A percentile compares a stretch with the other conserved stretches of the same genome.
phyloP scores from a whole-genome alignment of 2,113 vertebrate genomes.

The Myotis davidii region DNA sequence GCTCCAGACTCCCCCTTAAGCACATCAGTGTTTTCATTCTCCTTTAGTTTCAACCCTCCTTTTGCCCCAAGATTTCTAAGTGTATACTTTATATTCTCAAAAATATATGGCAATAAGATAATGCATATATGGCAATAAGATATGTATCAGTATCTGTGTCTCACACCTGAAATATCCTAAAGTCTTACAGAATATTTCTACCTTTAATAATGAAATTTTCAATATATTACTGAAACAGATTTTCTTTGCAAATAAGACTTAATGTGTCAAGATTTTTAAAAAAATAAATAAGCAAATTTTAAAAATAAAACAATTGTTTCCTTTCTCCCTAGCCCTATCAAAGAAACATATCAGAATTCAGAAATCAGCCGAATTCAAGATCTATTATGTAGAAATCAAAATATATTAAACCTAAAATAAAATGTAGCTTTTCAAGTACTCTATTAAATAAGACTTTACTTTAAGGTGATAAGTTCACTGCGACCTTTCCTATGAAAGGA shows the following conservation, averaged over 20 bases:
- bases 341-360: background rate
- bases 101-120: slow-evolving; percentile 44
- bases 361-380: slow-evolving; percentile 29
- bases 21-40: slow-evolving; percentile 52
- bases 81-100: slow-evolving; percentile 44
- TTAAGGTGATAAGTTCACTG: slow-evolving; percentile 17
- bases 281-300: background rate
- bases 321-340: background rate
- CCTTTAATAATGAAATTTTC: slow-evolving; percentile 49
- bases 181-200: background rate
- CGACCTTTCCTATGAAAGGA: slow-evolving; percentile 36
- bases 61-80: slow-evolving; percentile 52
- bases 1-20: slow-evolving; percentile 50
- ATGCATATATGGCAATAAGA: background rate
- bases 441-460: slow-evolving; percentile 37
- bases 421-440: slow-evolving; percentile 32
- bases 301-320: background rate
- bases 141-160: background rate
- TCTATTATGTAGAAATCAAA: slow-evolving; percentile 43
- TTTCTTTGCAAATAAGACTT: slow-evolving; percentile 54
- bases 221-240: slow-evolving; percentile 36
- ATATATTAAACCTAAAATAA: slow-evolving; percentile 41
- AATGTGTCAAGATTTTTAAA: background rate
- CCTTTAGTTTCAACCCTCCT: slow-evolving; percentile 27
- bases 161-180: slow-evolving; percentile 44